Evolutionary conservation across 2,797 vertebrate species (phyloP).

Genomic region (Sebastes melanostomus): DNA sequence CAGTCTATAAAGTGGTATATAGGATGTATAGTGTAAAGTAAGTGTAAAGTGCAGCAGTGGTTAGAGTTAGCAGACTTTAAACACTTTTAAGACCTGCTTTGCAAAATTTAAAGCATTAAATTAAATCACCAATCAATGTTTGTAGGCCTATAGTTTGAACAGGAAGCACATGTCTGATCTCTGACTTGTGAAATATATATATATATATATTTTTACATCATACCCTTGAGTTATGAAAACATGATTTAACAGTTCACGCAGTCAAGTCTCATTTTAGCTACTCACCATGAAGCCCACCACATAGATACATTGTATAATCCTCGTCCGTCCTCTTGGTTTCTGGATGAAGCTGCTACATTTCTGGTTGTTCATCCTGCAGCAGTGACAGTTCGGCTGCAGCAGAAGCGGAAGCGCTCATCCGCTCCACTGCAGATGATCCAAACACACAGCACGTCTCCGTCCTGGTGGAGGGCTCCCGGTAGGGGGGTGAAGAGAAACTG

Average conservation of each 20-base stretch:
- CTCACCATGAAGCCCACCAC: constrained; percentile 88
- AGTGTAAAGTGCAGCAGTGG: too few relatives aligned
- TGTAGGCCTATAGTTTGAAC: not conserved
- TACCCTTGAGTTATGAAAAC: constrained; percentile 11
- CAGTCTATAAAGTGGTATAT: too few relatives aligned
- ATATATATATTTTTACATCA: not conserved
- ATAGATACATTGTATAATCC: constrained; percentile 81
- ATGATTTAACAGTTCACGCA: not conserved
- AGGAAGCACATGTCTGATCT: not conserved
- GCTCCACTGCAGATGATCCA: not conserved
- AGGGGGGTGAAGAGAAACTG: not conserved
- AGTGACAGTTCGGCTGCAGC: constrained; percentile 45
- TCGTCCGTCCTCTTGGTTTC: constrained; percentile 54
- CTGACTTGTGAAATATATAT: not conserved
- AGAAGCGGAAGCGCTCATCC: constrained; percentile 66
- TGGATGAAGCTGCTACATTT: constrained; percentile 70
- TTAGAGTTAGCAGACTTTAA: not conserved
- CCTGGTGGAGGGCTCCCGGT: not conserved
- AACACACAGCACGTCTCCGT: not conserved
- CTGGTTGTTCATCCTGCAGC: constrained; percentile 76
- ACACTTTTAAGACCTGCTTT: not conserved
- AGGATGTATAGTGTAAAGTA: too few relatives aligned
- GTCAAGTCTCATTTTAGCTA: not conserved
- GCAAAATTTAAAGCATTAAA: not conserved
- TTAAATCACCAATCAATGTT: not conserved